phyloP scores from a whole-genome alignment of 2,113 vertebrate genomes.

The Phyllostomus discolor region DNA sequence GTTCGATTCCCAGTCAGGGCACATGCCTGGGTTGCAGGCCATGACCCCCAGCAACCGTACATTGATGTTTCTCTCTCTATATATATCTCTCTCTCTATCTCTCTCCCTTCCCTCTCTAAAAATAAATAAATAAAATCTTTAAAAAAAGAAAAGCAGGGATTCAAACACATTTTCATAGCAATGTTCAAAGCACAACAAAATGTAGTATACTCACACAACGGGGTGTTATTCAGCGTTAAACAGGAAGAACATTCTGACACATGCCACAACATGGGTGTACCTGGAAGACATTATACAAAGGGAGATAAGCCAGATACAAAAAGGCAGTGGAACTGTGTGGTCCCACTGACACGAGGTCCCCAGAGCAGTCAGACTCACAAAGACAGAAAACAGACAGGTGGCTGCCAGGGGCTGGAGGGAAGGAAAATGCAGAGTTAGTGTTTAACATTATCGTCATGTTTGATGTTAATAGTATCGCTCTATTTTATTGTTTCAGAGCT shows the following conservation, averaged over 20 bases:
- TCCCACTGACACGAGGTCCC: not conserved
- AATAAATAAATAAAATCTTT: no score
- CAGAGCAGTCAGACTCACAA: not conserved
- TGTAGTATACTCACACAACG: accelerated
- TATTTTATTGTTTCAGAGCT: not conserved
- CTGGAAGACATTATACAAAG: not conserved
- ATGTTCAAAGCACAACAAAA: not conserved
- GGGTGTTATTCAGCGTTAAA: not conserved
- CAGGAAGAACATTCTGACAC: not conserved
- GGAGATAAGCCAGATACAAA: not conserved
- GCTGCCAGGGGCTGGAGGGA: not conserved
- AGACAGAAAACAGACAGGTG: not conserved
- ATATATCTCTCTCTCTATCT: no score
- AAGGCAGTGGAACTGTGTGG: not conserved
- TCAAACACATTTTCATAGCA: not conserved
- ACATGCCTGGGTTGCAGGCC: no score
- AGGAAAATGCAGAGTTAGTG: not conserved
- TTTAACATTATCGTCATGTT: not conserved
- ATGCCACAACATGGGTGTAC: not conserved
- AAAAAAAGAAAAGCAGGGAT: not conserved
- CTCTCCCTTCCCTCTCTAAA: no score
- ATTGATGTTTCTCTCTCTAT: no score
- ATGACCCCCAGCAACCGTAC: no score
- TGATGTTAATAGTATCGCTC: not conserved
- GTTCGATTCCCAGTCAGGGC: no score